Base-by-base conservation (phyloP, 2,888 invertebrate genomes). In the Philereme vetulata region DNA sequence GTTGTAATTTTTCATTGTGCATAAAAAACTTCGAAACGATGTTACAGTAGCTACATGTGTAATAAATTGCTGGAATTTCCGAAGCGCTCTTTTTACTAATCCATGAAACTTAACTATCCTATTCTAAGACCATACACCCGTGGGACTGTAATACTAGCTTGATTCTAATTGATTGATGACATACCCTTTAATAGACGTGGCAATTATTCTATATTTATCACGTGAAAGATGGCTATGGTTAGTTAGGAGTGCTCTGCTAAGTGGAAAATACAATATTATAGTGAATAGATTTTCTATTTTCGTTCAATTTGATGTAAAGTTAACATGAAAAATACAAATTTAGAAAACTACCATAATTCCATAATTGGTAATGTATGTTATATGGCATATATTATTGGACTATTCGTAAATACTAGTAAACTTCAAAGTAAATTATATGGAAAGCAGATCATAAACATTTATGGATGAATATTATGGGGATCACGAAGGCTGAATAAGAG, bases 61-160 rank as follows among this genome's bases (percentile, higher is more conserved):
- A 6, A 5, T 38, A 45, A 21, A 45, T 8, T 5, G 9, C 7
- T 45, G 21, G 6, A 9, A 42, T n/a, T 42, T 21, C 21, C 21
- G 21, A 21, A 21, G 21, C 21, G 1, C 0, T n/a, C 36, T 34
- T 38, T 40, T 60, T 51, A 38, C 51, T 45, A 51, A 48, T 62
- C 62, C 48, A 52, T 36, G 52, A 46, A 43, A 38, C 47, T 52
- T 50, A 60, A 66, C 56, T 43, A 46, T 52, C 55, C 53, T 43
- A 46, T 52, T 52, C 53, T 43, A 48, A 76, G 77, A 81, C 76
- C 72, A 75, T 55, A 71, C 70, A 74, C 58, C 51, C 62, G 67
- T 76, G 75, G 67, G 70, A 71, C 74, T 74, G 78, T 83, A 78
- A 82, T 82, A 85, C 84, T 83, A 84, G 83, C 78, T 72, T 70